A percentile compares a stretch with the other conserved stretches of the same genome.
Conservation (phyloP, 2,113 vertebrate genomes). For the Callopanchax toddi region DNA sequence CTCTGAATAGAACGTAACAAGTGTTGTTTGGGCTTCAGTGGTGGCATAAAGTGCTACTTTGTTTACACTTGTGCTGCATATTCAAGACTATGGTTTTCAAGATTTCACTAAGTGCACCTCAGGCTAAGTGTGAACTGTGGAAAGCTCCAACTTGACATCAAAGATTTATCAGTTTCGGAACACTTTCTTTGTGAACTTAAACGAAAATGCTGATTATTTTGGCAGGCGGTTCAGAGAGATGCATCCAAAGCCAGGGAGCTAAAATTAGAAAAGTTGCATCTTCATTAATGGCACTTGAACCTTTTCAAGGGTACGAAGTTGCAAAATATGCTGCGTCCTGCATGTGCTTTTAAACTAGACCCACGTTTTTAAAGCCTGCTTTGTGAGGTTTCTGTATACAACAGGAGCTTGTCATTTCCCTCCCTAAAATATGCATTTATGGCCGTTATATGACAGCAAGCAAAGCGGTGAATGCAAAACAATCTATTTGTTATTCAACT, state of each 20-base stretch:
- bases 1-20: conserved; percentile 52
- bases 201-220: conserved; percentile 8
- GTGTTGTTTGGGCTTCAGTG: conserved; percentile 43
- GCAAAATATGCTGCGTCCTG: neutral
- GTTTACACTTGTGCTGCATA: conserved; percentile 47
- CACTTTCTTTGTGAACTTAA: neutral
- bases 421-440: conserved; percentile 51
- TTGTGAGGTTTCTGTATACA: conserved; percentile 18
- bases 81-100: conserved; percentile 36
- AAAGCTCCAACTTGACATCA: conserved; percentile 4
- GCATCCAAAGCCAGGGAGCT: neutral
- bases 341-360: neutral
- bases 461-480: conserved; percentile 58
- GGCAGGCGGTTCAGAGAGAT: neutral
- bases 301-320: neutral
- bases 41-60: conserved; percentile 37
- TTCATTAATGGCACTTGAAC: neutral
- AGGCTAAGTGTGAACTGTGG: conserved; percentile 32
- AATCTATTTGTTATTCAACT: conserved; percentile 63
- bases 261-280: neutral
- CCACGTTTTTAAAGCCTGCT: neutral
- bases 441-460: conserved; percentile 43
- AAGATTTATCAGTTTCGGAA: conserved; percentile 6
- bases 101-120: conserved; percentile 41
- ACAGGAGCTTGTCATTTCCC: conserved; percentile 30